Evolutionary conservation across 2,113 vertebrate species (phyloP), one percentile per base, ranked within the genome.

Genomic region (Poecile atricapillus): DNA sequence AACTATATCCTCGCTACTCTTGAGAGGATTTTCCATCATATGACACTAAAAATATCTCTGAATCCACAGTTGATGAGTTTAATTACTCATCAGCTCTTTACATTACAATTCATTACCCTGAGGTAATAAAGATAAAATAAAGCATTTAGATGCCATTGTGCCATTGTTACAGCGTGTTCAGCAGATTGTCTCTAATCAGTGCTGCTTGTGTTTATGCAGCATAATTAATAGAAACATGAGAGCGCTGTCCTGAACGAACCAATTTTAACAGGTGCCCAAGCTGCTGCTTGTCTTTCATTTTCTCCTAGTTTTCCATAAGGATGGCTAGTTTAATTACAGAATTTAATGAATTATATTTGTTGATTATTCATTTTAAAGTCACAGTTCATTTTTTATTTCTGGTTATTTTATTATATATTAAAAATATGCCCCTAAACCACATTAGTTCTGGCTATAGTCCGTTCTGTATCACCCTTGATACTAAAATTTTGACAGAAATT

Each of bases 11-110:
- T 92, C 31, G 6, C 87, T 86, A 11, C 70, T 92, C 84, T 86
- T 62, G 60, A 94, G 92, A 92, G 90, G 52, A 69, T 96, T 95
- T 95, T 83, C 89, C 83, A 95, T 95, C 91, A 71, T 69, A 56
- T 33, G 58, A 84, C 62, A 67, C 95, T 91, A 96, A 97, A 96
- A 94, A 90, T 83, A 91, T 74, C 75, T 75, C 85, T 74, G 68
- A 95, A 89, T 86, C 83, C 70, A 79, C 82, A 81, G 76, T 4
- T 97, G 94, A 97, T 93, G 83, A 95, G 73, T 97, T 96, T 96
- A 97, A 95, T 97, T 97, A 96, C 96, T 95, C 73, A 81, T 94
- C 89, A 95, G 76, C 81, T 91, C 93, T 95, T 97, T 94, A 93
- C 87, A 93, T 94, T 89, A 89, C 87, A 96, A 94, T 94, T 92